phyloP scores from a whole-genome alignment of 64 coral and sea anemone genomes.

The Anthopleura sola region DNA sequence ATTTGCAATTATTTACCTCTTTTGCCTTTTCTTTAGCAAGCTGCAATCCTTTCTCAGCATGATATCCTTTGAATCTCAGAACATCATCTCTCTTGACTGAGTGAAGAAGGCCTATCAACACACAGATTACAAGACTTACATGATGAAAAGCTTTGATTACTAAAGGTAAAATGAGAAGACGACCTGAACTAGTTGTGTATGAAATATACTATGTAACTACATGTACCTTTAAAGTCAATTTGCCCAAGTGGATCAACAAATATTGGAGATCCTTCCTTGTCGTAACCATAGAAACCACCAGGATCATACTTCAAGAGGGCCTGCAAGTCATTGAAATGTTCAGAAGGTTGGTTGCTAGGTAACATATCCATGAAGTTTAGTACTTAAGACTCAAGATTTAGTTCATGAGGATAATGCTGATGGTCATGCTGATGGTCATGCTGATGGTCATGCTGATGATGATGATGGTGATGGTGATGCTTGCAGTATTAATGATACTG shows the following conservation, averaged over 20 bases:
- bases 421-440: no score
- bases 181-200: no score
- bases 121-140: no score
- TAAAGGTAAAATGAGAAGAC: no score
- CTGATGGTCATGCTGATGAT: no score
- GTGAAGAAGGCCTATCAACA: conserved; percentile 52
- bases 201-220: no score
- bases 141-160: neutral
- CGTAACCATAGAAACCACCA: conserved; percentile 76
- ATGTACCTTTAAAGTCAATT: conserved; percentile 90
- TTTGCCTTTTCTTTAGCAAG: conserved; percentile 52
- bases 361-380: conserved; percentile 20
- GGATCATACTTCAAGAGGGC: conserved; percentile 75
- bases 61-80: conserved; percentile 61
- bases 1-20: conserved; percentile 27
- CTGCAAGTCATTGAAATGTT: conserved; percentile 19
- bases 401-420: neutral
- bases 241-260: conserved; percentile 83
- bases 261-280: conserved; percentile 68
- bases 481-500: no score
- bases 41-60: conserved; percentile 46
- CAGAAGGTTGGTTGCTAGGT: conserved; percentile 43
- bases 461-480: no score
- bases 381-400: neutral
- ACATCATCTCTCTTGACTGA: conserved; percentile 70